phyloP scores from a whole-genome alignment of 2,797 vertebrate species.

The Erithacus rubecula region DNA sequence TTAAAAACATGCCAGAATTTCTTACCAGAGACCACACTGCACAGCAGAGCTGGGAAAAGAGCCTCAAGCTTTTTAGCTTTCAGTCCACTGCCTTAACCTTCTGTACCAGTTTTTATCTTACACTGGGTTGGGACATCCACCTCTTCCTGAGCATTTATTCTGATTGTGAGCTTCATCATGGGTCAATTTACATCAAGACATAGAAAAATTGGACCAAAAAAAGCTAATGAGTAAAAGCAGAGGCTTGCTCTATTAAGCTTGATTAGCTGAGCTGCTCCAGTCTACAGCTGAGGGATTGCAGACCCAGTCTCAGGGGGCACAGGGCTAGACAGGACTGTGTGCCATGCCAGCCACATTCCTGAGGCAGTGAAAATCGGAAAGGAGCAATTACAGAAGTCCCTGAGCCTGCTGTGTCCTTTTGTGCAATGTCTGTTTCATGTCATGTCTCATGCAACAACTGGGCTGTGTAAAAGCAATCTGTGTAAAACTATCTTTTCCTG shows the following conservation, averaged over 20 bases:
- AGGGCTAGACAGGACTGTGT: not conserved
- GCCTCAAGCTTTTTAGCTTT: not conserved
- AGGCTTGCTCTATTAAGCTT: not conserved
- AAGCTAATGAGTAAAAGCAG: not conserved
- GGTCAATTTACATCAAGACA: not conserved
- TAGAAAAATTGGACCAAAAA: not conserved
- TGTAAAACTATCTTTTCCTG: not conserved
- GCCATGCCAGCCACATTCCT: accelerated
- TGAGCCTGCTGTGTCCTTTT: not conserved
- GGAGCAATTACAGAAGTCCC: not conserved
- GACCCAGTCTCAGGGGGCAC: accelerated
- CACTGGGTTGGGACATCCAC: no score
- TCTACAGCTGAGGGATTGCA: not conserved
- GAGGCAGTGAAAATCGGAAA: not conserved
- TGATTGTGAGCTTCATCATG: not conserved
- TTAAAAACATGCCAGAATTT: not conserved
- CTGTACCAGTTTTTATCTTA: not conserved
- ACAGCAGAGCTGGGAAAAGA: not conserved
- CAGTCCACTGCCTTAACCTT: not conserved
- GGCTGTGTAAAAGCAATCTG: not conserved
- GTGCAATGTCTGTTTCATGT: not conserved
- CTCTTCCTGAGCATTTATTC: not conserved
- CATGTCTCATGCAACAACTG: not conserved
- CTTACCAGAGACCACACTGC: not conserved
- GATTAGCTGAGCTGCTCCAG: not conserved